phyloP scores from a whole-genome alignment of 2,888 invertebrate species.

The Neoitamus cyanurus region DNA sequence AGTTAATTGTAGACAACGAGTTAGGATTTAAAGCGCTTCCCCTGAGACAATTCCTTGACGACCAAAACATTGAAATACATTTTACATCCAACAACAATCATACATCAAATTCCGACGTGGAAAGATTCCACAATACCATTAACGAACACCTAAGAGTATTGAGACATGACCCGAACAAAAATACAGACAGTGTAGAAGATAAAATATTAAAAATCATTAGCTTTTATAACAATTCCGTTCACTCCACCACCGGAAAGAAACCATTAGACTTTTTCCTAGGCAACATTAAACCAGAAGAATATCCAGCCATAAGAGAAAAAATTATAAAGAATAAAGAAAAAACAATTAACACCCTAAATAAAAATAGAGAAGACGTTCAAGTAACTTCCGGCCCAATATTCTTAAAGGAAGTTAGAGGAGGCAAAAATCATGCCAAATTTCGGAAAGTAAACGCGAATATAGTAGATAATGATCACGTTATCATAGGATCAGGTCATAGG shows the following conservation, averaged over 20 bases:
- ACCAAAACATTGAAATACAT: too few species aligned
- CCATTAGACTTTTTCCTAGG: neutral
- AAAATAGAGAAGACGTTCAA: neutral
- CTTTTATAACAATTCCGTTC: too few species aligned
- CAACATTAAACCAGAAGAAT: neutral
- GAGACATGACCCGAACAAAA: too few species aligned
- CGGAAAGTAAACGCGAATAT: neutral
- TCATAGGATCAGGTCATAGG: neutral
- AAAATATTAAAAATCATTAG: too few species aligned
- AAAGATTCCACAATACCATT: too few species aligned
- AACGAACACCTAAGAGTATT: too few species aligned
- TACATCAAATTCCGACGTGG: too few species aligned
- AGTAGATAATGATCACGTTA: neutral
- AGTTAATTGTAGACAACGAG: too few species aligned
- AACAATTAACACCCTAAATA: neutral
- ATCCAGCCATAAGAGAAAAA: neutral
- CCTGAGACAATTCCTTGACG: too few species aligned
- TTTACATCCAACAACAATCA: too few species aligned
- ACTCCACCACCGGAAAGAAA: neutral
- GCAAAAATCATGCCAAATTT: neutral
- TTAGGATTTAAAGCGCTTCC: too few species aligned
- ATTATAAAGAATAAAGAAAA: constrained; percentile 1
- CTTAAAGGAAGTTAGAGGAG: neutral
- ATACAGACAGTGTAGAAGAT: too few species aligned
- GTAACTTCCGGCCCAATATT: neutral